phyloP scores from a whole-genome alignment of 2,888 invertebrate genomes.

The Bellardia pandia region DNA sequence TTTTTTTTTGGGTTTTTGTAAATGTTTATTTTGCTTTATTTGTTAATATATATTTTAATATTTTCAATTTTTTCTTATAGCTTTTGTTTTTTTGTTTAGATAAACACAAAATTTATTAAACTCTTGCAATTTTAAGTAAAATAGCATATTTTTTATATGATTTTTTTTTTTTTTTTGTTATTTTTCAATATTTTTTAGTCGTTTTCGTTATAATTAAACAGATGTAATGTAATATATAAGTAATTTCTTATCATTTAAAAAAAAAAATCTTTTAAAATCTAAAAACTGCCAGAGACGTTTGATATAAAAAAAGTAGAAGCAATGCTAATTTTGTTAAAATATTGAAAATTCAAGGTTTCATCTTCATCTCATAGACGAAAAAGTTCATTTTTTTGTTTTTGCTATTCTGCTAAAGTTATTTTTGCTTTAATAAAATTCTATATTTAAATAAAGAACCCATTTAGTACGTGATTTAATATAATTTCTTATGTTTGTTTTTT shows the following conservation, averaged over 20 bases:
- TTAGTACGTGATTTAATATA: slow-evolving; percentile 51
- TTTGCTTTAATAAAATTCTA: background rate
- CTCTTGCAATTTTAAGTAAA: slow-evolving; percentile 20
- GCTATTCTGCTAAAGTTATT: slow-evolving; percentile 6
- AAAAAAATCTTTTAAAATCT: slow-evolving; percentile 26
- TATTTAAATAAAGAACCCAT: slow-evolving; percentile 27
- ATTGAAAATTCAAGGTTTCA: slow-evolving; percentile 49
- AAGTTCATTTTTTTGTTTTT: background rate
- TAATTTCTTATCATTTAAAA: background rate
- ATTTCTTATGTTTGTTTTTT: slow-evolving; percentile 1
- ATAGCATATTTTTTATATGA: slow-evolving; percentile 34
- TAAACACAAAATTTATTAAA: slow-evolving; percentile 39
- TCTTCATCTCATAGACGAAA: background rate
- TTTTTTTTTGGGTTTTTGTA: background rate
- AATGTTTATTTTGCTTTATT: slow-evolving; percentile 13
- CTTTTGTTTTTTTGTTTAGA: slow-evolving; percentile 35
- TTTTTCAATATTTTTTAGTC: background rate
- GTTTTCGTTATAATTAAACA: background rate
- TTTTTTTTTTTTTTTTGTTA: slow-evolving; percentile 25
- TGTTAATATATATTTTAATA: background rate
- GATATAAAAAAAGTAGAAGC: slow-evolving; percentile 5
- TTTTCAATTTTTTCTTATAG: slow-evolving; percentile 56
- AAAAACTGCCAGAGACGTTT: slow-evolving; percentile 31
- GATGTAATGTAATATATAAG: too few species aligned
- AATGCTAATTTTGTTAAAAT: slow-evolving; percentile 60